Conservation (phyloP, 2,113 vertebrate species). For the Cyprinodon tularosa region DNA sequence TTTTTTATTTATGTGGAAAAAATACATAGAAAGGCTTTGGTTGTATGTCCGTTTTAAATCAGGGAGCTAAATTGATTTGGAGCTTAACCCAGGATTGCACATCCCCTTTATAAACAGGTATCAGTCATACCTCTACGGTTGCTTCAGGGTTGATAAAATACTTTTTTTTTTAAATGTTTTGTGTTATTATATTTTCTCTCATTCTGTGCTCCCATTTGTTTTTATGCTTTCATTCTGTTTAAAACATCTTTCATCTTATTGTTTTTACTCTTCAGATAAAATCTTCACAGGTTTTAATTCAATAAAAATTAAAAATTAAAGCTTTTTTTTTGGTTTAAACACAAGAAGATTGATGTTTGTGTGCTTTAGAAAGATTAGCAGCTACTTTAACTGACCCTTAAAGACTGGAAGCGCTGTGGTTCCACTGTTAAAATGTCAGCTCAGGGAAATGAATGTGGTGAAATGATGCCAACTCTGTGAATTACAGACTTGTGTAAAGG, state of each 20-base stretch:
- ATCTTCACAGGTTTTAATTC: background rate
- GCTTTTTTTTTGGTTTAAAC: background rate
- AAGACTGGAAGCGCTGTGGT: no score
- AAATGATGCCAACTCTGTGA: no score
- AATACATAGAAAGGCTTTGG: background rate
- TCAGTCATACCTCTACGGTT: background rate
- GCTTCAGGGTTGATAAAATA: background rate
- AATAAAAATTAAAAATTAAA: background rate
- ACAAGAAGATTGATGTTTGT: background rate
- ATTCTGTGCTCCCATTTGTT: no score
- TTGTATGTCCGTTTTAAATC: no score
- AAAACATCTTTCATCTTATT: background rate
- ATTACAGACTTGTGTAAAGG: no score
- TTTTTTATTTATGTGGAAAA: background rate
- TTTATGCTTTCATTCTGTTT: background rate
- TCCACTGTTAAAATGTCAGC: no score
- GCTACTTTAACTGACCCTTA: no score
- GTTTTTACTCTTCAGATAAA: background rate
- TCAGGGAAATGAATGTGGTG: no score
- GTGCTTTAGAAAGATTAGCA: background rate
- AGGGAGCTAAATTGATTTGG: background rate
- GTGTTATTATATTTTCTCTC: background rate
- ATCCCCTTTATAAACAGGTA: conserved; percentile 39
- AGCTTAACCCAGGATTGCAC: conserved; percentile 49
- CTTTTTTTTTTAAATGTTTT: background rate